These are phyloP conservation scores for Chloroceryle amazona DNA, from an alignment of 2,797 vertebrate species.

Conservation along the genomic window DNA sequence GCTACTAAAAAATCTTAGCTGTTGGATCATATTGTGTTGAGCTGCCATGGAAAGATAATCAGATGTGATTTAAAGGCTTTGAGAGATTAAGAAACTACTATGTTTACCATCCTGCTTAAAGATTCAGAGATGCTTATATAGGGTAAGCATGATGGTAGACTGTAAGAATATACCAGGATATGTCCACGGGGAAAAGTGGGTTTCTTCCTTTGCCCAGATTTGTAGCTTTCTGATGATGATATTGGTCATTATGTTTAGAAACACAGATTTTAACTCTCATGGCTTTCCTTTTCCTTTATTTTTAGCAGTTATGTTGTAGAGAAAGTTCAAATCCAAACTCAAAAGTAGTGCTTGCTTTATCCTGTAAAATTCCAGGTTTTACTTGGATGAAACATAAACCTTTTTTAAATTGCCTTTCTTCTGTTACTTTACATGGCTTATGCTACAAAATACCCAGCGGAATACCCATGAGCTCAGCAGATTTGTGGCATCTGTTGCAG, in stretches of 20 bases:
- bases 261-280: not conserved
- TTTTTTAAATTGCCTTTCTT: not conserved
- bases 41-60: not conserved
- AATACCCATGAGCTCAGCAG: accelerated
- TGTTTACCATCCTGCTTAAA: not conserved
- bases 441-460: not conserved
- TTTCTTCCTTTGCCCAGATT: not conserved
- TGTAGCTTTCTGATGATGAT: not conserved
- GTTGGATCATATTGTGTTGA: not conserved
- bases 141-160: not conserved
- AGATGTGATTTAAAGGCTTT: not conserved
- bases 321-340: not conserved
- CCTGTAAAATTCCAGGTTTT: not conserved
- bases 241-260: not conserved
- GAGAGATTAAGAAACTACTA: not conserved
- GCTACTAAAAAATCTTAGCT: not conserved
- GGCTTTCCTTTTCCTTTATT: not conserved
- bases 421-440: not conserved
- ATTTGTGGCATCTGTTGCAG: not conserved
- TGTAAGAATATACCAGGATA: not conserved
- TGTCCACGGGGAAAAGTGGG: not conserved
- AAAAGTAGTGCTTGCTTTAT: not conserved
- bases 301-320: not conserved
- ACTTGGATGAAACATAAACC: not conserved
- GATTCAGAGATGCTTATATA: not conserved